Percentiles rank a stretch among this genome's conserved stretches.
Conservation (phyloP, 2,888 invertebrate genomes). For the Machimus rusticus region DNA sequence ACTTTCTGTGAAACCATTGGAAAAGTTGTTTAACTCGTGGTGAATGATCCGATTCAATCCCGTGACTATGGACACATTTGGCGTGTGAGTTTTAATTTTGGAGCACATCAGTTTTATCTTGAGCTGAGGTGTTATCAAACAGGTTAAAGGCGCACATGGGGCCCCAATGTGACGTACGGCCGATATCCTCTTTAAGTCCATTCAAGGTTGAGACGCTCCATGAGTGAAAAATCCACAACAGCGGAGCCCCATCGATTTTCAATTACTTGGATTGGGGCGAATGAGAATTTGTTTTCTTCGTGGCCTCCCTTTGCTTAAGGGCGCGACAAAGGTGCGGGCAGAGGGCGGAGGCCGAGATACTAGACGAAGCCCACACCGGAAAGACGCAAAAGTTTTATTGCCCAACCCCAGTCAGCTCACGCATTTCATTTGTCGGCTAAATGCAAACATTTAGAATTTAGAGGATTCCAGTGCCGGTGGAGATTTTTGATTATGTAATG, state of each 20-base stretch:
- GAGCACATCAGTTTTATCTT: not conserved
- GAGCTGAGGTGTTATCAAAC: not conserved
- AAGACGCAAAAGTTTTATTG: not conserved
- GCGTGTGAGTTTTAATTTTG: not conserved
- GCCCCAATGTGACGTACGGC: not conserved
- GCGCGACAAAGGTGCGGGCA: not conserved
- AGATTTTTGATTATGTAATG: not conserved
- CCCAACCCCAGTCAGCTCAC: not conserved
- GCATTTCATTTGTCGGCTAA: not conserved
- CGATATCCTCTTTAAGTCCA: not conserved
- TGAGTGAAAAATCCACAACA: not conserved
- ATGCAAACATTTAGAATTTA: not conserved
- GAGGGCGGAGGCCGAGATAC: not conserved
- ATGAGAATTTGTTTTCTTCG: conserved; percentile 12
- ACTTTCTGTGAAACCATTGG: not conserved
- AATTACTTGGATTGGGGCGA: not conserved
- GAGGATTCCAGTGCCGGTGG: not conserved
- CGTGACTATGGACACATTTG: not conserved
- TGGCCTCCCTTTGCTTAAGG: not conserved
- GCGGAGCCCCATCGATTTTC: not conserved
- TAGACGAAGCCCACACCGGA: not conserved
- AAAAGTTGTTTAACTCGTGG: not conserved
- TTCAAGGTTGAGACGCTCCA: not conserved
- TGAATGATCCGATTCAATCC: not conserved
- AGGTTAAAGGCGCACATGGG: not conserved